Evolutionary conservation across 1,140 invertebrate species (phyloP), one percentile per base, ranked within the genome.

Genomic region (Leptestheria dahalacensis): DNA sequence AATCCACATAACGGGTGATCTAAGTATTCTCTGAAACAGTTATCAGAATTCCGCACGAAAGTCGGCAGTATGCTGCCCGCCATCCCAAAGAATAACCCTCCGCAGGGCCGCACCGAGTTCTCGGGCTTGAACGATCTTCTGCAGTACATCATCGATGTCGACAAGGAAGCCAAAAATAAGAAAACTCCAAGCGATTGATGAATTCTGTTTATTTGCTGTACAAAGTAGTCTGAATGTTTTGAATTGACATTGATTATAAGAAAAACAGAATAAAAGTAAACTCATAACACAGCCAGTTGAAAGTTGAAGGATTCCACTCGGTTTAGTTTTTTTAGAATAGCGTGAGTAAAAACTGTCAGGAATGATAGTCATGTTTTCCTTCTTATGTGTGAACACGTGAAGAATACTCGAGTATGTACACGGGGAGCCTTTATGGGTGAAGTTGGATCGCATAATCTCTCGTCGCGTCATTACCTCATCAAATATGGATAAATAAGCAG

Each of bases 71-170:
- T 82, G 12, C 71, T 91, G 63, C 89, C 89, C 24, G 75, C 70
- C 64, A 78, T 91, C 66, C 83, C 85, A 21, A 89, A 84, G 70
- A 88, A 88, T 68, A 74, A 89, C 72, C 82, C 84, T 48, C 82
- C 85, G 11, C 78, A 82, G 67, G 86, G 88, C 61, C 78, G 89
- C 70, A 91, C 86, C 48, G 89, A 94, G 68, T 94, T 94, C 66
- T 81, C 78, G 64, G 83, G 84, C 62, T 70, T 91, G 1, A 88
- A 82, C 64, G 88, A 90, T 74, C 73, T 91, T 29, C 72, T 91
- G 61, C 83, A 77, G 66, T 91, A 91, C 72, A 66, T 90, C 11
- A 67, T 57, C 21, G 54, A 62, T 11, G 54, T 57, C 9, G 61
- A 57, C 25, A 59, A 62, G 23, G 54, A 62, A 50, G 49, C 48